A percentile compares a stretch with the other conserved stretches of the same genome.
phyloP scores from a whole-genome alignment of 1,140 invertebrate genomes.

The Drosophila ambigua region DNA sequence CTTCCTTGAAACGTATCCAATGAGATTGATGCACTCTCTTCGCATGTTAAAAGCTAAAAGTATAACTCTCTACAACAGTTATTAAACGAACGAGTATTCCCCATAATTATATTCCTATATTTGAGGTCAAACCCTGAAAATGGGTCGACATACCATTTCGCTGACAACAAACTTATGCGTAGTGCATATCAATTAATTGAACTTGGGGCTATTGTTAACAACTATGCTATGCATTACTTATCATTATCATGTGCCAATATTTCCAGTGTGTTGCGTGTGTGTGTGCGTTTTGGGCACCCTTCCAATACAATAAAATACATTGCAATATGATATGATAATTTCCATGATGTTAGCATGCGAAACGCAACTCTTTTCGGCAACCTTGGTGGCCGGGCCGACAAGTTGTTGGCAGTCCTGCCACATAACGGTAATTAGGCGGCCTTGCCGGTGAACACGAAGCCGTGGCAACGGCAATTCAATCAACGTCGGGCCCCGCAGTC shows the following conservation, averaged over 20 bases:
- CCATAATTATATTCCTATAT: conserved; percentile 24
- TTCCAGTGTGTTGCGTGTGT: conserved; percentile 3
- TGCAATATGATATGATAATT: conserved; percentile 15
- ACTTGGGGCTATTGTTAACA: conserved; percentile 47
- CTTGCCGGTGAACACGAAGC: conserved; percentile 26
- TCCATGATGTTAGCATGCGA: conserved; percentile 58
- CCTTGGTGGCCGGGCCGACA: conserved; percentile 23
- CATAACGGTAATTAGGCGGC: conserved; percentile 29
- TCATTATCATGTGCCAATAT: conserved; percentile 52
- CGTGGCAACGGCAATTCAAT: conserved; percentile 25
- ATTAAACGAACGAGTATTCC: too few species aligned
- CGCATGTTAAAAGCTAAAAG: too few species aligned
- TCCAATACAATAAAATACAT: too few species aligned
- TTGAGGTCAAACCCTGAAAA: conserved; percentile 15
- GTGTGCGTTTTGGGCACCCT: too few species aligned
- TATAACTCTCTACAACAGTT: too few species aligned
- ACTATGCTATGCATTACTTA: not conserved
- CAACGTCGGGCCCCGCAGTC: not conserved
- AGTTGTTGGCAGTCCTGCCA: conserved; percentile 24
- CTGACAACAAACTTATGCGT: conserved; percentile 34
- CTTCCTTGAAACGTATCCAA: not conserved
- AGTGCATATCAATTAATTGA: conserved; percentile 54
- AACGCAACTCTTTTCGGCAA: conserved; percentile 38
- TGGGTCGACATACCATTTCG: conserved; percentile 15
- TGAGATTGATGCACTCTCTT: not conserved